A percentile compares a stretch with the other conserved stretches of the same genome.
Conservation (phyloP, 1,140 invertebrate genomes). For the Monomorium pharaonis region DNA sequence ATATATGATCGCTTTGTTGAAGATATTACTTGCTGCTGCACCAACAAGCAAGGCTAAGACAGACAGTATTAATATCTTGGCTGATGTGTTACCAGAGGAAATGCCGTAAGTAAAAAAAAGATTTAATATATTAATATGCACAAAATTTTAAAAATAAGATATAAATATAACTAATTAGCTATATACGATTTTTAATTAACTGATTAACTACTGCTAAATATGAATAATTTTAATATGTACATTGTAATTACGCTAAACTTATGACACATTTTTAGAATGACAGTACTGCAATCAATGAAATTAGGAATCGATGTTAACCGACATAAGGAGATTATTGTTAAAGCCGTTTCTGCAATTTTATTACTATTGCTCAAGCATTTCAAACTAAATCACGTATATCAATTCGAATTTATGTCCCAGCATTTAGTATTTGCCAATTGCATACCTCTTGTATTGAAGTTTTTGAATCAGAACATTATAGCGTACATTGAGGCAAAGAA, state of each 20-base stretch:
- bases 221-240: conserved; percentile 14
- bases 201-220: conserved; percentile 46
- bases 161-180: background rate
- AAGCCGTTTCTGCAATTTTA: conserved; percentile 97
- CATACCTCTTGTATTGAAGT: conserved; percentile 99
- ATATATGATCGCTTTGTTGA: conserved; percentile 98
- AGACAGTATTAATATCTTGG: conserved; percentile 99
- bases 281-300: conserved; percentile 98
- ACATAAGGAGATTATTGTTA: conserved; percentile 99
- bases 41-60: conserved; percentile 99
- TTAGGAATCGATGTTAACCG: conserved; percentile 98
- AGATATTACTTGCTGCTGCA: conserved; percentile 98
- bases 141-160: background rate
- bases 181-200: background rate
- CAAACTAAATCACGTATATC: conserved; percentile 99
- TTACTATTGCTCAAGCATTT: conserved; percentile 98
- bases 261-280: conserved; percentile 88
- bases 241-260: conserved; percentile 19
- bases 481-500: conserved; percentile 98
- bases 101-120: conserved; percentile 90
- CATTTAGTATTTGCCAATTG: conserved; percentile 99
- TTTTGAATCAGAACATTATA: conserved; percentile 99
- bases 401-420: conserved; percentile 99
- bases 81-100: conserved; percentile 98
- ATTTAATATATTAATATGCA: background rate